phyloP scores from a whole-genome alignment of 2,797 vertebrate species.

The Helarctos malayanus region DNA sequence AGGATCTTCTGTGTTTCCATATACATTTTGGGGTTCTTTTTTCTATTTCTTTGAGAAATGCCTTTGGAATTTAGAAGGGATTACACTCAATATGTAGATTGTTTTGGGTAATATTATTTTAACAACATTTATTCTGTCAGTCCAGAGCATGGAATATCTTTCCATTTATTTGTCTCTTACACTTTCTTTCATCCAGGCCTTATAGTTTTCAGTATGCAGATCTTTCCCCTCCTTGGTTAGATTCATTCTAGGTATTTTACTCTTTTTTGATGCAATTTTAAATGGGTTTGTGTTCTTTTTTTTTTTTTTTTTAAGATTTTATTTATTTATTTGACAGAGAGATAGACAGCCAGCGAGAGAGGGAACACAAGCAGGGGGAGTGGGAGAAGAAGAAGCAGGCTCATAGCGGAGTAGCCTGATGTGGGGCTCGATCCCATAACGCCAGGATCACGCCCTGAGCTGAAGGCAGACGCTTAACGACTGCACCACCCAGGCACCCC shows the following conservation, averaged over 20 bases:
- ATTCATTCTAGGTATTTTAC: neutral
- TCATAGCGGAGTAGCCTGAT: too few relatives aligned
- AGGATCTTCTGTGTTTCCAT: neutral
- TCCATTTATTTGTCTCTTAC: neutral
- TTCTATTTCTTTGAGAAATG: constrained; percentile 10
- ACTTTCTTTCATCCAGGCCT: neutral
- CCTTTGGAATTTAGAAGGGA: neutral
- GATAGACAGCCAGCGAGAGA: too few relatives aligned
- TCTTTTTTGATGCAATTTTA: neutral
- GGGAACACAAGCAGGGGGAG: too few relatives aligned
- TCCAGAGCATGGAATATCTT: neutral
- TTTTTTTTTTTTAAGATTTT: too few relatives aligned
- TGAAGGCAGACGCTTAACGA: too few relatives aligned
- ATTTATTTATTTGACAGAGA: too few relatives aligned
- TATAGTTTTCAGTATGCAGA: neutral
- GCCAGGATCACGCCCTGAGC: too few relatives aligned
- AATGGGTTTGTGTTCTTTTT: neutral
- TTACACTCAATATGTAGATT: neutral
- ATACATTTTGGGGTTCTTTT: neutral
- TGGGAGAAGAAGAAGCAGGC: too few relatives aligned
- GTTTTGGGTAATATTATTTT: neutral
- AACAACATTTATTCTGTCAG: neutral
- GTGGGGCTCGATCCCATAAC: too few relatives aligned
- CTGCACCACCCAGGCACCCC: too few relatives aligned
- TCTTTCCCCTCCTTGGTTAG: neutral